A percentile compares a stretch with the other conserved stretches of the same genome.
phyloP scores from a whole-genome alignment of 1,140 invertebrate genomes.

The Leptinotarsa defecta region DNA sequence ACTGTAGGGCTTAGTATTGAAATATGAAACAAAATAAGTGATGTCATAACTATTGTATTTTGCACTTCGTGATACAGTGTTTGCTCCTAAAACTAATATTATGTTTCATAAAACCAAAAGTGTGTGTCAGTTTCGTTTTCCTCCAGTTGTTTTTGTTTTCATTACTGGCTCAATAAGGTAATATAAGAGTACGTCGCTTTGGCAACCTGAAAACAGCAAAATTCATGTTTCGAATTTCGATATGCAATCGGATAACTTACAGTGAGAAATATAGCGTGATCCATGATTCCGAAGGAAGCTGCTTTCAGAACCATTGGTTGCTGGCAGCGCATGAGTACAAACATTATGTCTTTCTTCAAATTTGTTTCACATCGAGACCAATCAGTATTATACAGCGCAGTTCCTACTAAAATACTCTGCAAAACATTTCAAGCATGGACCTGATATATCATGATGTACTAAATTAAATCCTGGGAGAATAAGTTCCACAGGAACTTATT shows the following conservation, averaged over 20 bases:
- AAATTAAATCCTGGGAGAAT: no score
- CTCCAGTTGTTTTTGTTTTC: neutral
- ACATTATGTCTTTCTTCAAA: constrained; percentile 30
- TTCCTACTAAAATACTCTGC: constrained; percentile 14
- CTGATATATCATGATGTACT: no score
- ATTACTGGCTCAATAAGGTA: constrained; percentile 14
- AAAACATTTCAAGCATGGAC: neutral
- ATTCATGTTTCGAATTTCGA: no score
- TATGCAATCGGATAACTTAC: neutral
- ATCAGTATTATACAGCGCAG: constrained; percentile 19
- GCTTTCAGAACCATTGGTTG: constrained; percentile 21
- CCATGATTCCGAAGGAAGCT: constrained; percentile 27
- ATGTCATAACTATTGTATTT: no score
- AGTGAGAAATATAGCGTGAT: constrained; percentile 15
- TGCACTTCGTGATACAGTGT: no score
- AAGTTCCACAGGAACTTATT: no score
- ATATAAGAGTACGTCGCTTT: constrained; percentile 23
- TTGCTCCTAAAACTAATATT: no score
- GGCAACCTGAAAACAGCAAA: constrained; percentile 15
- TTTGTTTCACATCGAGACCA: constrained; percentile 14
- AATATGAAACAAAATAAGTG: no score
- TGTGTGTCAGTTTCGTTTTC: no score
- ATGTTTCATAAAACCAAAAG: no score
- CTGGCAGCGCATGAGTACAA: constrained; percentile 24
- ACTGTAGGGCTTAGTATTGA: no score